Evolutionary conservation across 2,888 invertebrate genomes (phyloP).

Genomic region (Bombylius major): DNA sequence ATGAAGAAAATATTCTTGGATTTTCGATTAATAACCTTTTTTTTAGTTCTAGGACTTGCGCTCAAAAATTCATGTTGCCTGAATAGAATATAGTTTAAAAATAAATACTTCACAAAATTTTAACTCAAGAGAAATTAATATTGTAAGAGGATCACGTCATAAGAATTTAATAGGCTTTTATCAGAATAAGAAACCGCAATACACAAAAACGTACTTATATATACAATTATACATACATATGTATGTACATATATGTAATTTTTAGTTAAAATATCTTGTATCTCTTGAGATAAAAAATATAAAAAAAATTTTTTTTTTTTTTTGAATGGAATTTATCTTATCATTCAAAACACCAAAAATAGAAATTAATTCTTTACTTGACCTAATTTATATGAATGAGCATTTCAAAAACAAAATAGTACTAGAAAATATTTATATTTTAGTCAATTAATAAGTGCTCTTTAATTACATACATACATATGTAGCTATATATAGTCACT

Average conservation of each 20-base stretch:
- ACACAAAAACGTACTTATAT: no score
- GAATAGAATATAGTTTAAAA: no score
- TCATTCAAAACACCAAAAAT: constrained; percentile 64
- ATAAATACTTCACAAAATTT: constrained; percentile 61
- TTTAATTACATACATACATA: constrained; percentile 32
- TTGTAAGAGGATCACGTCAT: constrained; percentile 23
- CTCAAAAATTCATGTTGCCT: no score
- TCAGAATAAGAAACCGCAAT: not conserved
- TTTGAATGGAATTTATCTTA: constrained; percentile 56
- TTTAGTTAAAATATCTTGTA: not conserved
- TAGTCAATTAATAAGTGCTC: constrained; percentile 54
- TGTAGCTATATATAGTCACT: not conserved
- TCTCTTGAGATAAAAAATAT: not conserved
- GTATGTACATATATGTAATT: not conserved
- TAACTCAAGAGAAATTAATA: constrained; percentile 34
- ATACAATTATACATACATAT: not conserved
- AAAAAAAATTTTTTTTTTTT: constrained; percentile 1
- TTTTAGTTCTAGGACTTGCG: no score
- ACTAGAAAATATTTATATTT: constrained; percentile 67
- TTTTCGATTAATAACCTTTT: no score
- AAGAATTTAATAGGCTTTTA: constrained; percentile 26
- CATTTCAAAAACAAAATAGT: constrained; percentile 52
- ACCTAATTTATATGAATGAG: constrained; percentile 59
- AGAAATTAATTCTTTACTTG: constrained; percentile 64
- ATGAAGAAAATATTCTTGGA: no score